phyloP scores from a whole-genome alignment of 2,797 vertebrate species.

The Fringilla coelebs region DNA sequence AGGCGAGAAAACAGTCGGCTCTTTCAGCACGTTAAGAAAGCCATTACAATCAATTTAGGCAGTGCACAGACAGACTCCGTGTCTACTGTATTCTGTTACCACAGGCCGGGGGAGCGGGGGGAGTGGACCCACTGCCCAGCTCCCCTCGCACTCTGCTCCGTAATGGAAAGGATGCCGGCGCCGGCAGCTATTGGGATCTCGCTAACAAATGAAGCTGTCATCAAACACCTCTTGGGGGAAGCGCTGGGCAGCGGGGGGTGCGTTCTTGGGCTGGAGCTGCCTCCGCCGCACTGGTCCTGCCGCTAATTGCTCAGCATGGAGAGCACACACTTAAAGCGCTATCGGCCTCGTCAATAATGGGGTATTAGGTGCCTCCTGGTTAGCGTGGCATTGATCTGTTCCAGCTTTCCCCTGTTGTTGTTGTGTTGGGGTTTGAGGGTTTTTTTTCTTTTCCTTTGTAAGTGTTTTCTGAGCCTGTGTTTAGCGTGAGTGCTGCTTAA shows the following conservation, averaged over 20 bases:
- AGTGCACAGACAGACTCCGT: constrained; percentile 74
- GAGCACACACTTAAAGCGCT: constrained; percentile 72
- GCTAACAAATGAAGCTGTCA: constrained; percentile 76
- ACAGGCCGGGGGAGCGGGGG: not conserved
- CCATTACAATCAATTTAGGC: constrained; percentile 76
- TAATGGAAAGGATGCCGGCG: constrained; percentile 78
- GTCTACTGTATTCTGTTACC: constrained; percentile 77
- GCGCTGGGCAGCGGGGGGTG: constrained; percentile 41
- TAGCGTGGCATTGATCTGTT: constrained; percentile 71
- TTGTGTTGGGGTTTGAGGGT: constrained; percentile 19
- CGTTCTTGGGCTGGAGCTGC: constrained; percentile 33
- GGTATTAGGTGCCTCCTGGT: constrained; percentile 74
- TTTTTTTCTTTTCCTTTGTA: constrained; percentile 22
- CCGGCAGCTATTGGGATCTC: constrained; percentile 68
- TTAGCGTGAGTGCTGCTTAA: constrained; percentile 79
- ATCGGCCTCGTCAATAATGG: constrained; percentile 73
- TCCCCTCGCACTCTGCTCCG: constrained; percentile 57
- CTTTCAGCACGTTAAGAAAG: constrained; percentile 67
- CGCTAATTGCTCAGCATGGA: constrained; percentile 74
- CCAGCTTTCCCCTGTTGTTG: constrained; percentile 59
- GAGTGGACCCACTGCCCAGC: constrained; percentile 48
- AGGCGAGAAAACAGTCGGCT: constrained; percentile 79
- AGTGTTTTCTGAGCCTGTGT: constrained; percentile 77
- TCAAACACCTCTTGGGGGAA: constrained; percentile 68
- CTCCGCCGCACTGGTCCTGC: constrained; percentile 62